These are phyloP conservation scores for Mayetiola destructor DNA, from an alignment of 2,888 invertebrate species.

Conservation along the genomic window DNA sequence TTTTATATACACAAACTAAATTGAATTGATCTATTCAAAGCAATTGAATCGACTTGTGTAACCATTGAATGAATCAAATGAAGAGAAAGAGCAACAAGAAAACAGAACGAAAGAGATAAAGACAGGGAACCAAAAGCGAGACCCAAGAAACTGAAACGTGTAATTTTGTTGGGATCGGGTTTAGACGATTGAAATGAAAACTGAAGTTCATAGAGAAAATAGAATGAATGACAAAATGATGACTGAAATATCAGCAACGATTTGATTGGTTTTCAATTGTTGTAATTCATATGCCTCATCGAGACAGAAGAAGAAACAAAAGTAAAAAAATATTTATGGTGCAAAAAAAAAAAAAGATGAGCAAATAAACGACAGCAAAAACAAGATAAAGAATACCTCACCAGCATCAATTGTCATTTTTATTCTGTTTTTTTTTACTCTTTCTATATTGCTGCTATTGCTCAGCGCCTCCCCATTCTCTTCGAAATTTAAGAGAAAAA, in stretches of 20 bases:
- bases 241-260: constrained; percentile 5
- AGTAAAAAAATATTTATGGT: background rate
- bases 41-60: too few relatives aligned
- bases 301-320: background rate
- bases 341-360: background rate
- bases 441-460: too few relatives aligned
- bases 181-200: background rate
- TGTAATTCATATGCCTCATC: background rate
- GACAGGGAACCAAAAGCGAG: background rate
- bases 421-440: too few relatives aligned
- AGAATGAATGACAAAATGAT: background rate
- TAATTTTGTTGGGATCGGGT: too few relatives aligned
- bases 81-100: background rate
- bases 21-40: constrained; percentile 11
- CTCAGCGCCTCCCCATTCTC: too few relatives aligned
- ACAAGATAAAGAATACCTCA: too few relatives aligned
- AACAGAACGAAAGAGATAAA: background rate
- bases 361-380: too few relatives aligned
- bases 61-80: background rate
- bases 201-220: background rate
- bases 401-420: too few relatives aligned
- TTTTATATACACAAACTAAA: too few relatives aligned
- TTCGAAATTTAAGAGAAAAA: too few relatives aligned
- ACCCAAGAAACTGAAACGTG: too few relatives aligned
- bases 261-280: constrained; percentile 10